Base-by-base conservation (phyloP, 1,140 invertebrate genomes). In the Pachypsylla venusta region DNA sequence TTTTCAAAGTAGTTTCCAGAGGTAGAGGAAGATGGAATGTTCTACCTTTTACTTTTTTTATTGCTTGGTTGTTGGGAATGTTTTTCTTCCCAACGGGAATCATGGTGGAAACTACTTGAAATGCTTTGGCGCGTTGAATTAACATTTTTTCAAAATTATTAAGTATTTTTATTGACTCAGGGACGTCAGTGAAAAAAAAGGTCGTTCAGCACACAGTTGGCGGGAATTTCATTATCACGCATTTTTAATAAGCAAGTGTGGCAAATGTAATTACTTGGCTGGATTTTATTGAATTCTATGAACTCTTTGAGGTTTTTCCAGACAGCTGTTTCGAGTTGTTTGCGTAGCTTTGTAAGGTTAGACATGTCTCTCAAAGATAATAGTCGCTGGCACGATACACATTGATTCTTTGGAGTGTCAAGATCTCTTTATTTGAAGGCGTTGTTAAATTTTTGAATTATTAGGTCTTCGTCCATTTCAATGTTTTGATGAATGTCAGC, bases 91-190 rank as follows among this genome's bases (percentile, higher is more conserved):
- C 40, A 10, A 68, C 64, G 2, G 69, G 61, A 24, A 40, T 48
- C 61, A 67, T 66, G 57, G 61, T 61, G 28, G 65, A 57, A 25
- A 70, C 62, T n/a, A 61, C 60, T 65, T 69, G 66, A 59, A 69
- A 69, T n/a, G 67, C 65, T 63, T 69, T 69, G 14, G 65, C 69
- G 64, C 66, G 40, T 60, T 70, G 66, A 24, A 69, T 68, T 56
- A 67, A 55, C 1, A 66, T 63, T 61, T 65, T 64, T 60, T 67
- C 65, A 53, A 61, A 64, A 22, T 62, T 56, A 61, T 68, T 67
- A 30, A 67, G 60, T 14, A 12, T 14, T 42, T n/a, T 7, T 53
- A 69, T 58, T 60, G 60, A 60, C 12, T 61, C 2, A 12, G 64
- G 61, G 19, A 48, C 35, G 22, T 53, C 26, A n/a, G 16, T 16